These are phyloP conservation scores for Scaptomyza pallida DNA, from an alignment of 1,140 invertebrate species.

Conservation along the genomic window DNA sequence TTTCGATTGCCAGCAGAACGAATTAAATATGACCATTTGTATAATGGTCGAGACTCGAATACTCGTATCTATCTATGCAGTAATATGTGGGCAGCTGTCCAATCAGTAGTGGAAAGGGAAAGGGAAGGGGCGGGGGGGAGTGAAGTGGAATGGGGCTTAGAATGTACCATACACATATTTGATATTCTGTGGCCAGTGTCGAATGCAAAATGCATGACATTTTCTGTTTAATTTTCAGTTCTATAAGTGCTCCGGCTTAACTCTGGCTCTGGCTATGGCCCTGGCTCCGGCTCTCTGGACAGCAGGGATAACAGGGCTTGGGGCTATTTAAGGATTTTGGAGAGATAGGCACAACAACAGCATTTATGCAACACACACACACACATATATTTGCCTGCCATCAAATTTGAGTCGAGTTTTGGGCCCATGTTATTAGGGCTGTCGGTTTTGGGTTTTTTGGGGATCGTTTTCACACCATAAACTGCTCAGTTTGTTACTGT, in stretches of 20 bases:
- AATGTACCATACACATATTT: constrained; percentile 27
- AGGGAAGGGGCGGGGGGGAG: background rate
- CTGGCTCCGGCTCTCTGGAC: constrained; percentile 11
- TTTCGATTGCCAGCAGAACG: constrained; percentile 77
- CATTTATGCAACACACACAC: background rate
- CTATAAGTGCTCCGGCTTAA: constrained; percentile 65
- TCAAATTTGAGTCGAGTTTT: background rate
- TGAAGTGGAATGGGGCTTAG: too few relatives aligned
- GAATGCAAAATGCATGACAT: constrained; percentile 78
- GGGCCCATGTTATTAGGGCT: background rate
- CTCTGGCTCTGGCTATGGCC: constrained; percentile 19
- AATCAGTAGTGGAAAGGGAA: constrained; percentile 1
- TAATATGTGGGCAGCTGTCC: constrained; percentile 42
- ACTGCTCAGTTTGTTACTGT: background rate
- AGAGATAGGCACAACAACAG: constrained; percentile 22
- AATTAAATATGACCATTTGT: constrained; percentile 83
- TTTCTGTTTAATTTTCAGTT: constrained; percentile 75
- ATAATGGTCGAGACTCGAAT: constrained; percentile 61
- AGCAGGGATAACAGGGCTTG: constrained; percentile 9
- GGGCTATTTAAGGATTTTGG: constrained; percentile 21
- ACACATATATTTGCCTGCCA: constrained; percentile 1
- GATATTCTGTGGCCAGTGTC: constrained; percentile 46
- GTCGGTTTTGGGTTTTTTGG: background rate
- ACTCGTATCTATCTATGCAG: constrained; percentile 24
- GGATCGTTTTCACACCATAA: constrained; percentile 27